These are phyloP conservation scores for Cherax destructor DNA, from an alignment of 1,140 invertebrate species.

Conservation along the genomic window DNA sequence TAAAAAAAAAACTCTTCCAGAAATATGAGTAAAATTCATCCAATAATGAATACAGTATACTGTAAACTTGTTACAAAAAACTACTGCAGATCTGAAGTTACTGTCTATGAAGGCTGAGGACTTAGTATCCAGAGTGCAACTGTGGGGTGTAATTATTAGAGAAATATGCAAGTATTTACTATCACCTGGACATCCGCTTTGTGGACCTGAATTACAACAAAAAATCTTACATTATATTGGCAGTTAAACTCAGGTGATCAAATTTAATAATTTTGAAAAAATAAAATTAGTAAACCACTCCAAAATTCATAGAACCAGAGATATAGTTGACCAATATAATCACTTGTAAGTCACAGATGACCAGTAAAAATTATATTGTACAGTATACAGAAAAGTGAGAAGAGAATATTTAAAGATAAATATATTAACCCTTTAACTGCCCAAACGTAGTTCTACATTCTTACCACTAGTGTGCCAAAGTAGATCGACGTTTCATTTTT, in stretches of 20 bases:
- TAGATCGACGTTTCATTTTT: too few relatives aligned
- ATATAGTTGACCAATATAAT: not conserved
- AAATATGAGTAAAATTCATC: not conserved
- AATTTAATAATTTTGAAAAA: not conserved
- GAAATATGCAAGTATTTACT: constrained; percentile 20
- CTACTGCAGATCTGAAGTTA: not conserved
- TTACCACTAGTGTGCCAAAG: too few relatives aligned
- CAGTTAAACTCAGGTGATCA: not conserved
- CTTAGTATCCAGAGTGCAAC: constrained; percentile 29
- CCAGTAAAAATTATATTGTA: not conserved
- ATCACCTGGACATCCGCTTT: constrained; percentile 50
- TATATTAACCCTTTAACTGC: too few relatives aligned
- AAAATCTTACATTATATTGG: not conserved
- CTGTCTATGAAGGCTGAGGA: constrained; percentile 1
- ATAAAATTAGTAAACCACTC: not conserved
- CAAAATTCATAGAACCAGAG: too few relatives aligned
- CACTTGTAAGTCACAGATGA: not conserved
- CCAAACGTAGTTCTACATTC: too few relatives aligned
- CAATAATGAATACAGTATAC: not conserved
- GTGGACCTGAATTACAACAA: constrained; percentile 43
- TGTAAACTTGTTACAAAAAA: not conserved
- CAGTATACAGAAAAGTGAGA: too few relatives aligned
- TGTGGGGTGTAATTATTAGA: constrained; percentile 1
- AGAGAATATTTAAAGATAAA: too few relatives aligned
- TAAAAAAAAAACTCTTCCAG: not conserved